Evolutionary conservation across 2,113 vertebrate species (phyloP).

Genomic region (Furnarius figulus): DNA sequence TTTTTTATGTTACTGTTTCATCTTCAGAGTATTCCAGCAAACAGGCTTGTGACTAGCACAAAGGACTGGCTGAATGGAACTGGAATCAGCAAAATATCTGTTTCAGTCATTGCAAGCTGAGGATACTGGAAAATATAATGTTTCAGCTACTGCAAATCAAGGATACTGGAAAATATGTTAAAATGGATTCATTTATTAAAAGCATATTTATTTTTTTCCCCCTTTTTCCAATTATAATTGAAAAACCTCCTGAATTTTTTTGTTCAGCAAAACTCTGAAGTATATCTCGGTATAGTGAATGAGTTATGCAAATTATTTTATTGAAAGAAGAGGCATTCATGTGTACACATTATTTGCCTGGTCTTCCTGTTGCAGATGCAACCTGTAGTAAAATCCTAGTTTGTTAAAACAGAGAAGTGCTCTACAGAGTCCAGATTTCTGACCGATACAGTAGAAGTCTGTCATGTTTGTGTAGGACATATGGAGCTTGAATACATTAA

Average conservation of each 20-base stretch:
- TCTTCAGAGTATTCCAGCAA: not conserved
- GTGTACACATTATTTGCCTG: not conserved
- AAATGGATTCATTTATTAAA: not conserved
- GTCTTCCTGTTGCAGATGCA: not conserved
- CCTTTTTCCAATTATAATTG: not conserved
- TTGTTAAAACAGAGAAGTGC: not conserved
- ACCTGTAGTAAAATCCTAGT: not conserved
- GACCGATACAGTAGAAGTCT: not conserved
- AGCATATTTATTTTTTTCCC: not conserved
- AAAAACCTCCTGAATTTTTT: not conserved
- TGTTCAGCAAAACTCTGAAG: not conserved
- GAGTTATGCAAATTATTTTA: not conserved
- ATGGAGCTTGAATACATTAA: not conserved
- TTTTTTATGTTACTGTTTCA: not conserved
- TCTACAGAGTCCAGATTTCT: not conserved
- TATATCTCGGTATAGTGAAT: not conserved
- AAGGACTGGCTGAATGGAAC: not conserved
- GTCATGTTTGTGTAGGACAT: not conserved
- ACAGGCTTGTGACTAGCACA: not conserved
- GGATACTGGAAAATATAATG: slow-evolving; percentile 4
- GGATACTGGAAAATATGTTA: slow-evolving; percentile 3
- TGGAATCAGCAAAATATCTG: not conserved
- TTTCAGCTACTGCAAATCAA: not conserved
- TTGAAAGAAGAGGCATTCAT: not conserved
- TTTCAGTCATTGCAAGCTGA: slow-evolving; percentile 25